phyloP scores from a whole-genome alignment of 2,113 vertebrate genomes.

The Apeltes quadracus region DNA sequence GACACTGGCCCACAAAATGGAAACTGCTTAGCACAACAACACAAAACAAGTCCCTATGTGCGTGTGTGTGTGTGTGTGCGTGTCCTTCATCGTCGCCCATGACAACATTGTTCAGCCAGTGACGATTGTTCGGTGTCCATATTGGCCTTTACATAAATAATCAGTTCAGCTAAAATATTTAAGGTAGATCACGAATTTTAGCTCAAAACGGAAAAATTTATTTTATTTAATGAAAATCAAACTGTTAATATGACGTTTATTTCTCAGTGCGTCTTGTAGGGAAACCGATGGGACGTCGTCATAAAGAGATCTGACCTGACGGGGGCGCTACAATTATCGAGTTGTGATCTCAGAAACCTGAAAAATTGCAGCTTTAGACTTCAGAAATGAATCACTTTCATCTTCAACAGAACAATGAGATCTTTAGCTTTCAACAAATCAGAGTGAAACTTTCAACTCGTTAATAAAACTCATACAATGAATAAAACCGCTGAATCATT shows the following conservation, averaged over 20 bases:
- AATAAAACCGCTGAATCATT: too few relatives aligned
- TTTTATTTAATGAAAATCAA: neutral
- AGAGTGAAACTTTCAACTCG: too few relatives aligned
- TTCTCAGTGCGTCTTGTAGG: too few relatives aligned
- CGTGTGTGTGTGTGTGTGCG: neutral
- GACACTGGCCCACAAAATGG: conserved; percentile 43
- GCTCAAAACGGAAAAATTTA: neutral
- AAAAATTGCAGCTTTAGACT: too few relatives aligned
- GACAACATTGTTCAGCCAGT: neutral
- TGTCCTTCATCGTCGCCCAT: neutral
- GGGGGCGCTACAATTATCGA: too few relatives aligned
- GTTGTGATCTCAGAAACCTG: too few relatives aligned
- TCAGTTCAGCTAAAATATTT: neutral
- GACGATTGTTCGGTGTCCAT: neutral
- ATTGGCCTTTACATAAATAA: neutral
- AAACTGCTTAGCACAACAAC: conserved; percentile 62
- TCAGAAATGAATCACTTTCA: too few relatives aligned
- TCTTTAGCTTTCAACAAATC: too few relatives aligned
- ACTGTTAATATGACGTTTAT: neutral
- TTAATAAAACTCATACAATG: too few relatives aligned
- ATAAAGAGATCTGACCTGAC: too few relatives aligned
- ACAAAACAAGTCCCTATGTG: conserved; percentile 20
- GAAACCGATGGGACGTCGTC: too few relatives aligned
- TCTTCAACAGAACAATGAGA: too few relatives aligned
- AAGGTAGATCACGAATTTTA: neutral